Base-by-base conservation (phyloP, 2,797 vertebrate genomes). In the Pterois miles region DNA sequence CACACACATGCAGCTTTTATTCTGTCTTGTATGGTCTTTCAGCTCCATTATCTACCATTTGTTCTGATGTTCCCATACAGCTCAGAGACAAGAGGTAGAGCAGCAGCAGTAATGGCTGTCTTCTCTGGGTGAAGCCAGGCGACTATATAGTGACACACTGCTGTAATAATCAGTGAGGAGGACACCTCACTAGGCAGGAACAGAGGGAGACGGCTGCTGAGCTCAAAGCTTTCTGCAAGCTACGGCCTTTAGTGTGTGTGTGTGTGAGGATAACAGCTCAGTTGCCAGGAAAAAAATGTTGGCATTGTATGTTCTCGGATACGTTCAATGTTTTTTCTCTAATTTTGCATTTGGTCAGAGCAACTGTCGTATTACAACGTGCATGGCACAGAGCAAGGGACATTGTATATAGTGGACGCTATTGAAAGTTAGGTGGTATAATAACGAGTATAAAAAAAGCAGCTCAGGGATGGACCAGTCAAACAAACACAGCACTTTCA, bases 41-140 rank as follows among this genome's bases (percentile, higher is more conserved):
- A 58, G 80, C 64, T 68, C 71, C 58, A 71, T 82, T 86, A 66
- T 73, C 48, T 57, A 38, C 73, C 46, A 43, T 82, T 78, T 79
- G 66, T 57, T 48, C 71, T 23, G 64, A 23, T 59, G 72, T 53
- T 68, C 31, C 13, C 40, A 12, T 16, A 22, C 13, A 11, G 74
- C 69, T 75, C 56, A 38, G 56, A 36, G 63, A 20, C 5, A 18
- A 74, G 50, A 31, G 31, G 48, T 10, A 50, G 65, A 71, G 71
- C 52, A 58, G 71, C 8, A 8, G 66, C 43, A 76, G 63, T 76
- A 74, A 79, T 81, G 85, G 72, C 43, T 71, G 73, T 74, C 65
- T 71, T 78, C 40, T 74, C 13, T 18, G 50, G 33, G 34, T 53
- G 34, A 20, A 63, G 65, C 27, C 7, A 14, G 33, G 58, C 33